Percentiles rank a stretch among this genome's conserved stretches.
phyloP scores from a whole-genome alignment of 1,140 invertebrate species.

The Bombus ignitus region DNA sequence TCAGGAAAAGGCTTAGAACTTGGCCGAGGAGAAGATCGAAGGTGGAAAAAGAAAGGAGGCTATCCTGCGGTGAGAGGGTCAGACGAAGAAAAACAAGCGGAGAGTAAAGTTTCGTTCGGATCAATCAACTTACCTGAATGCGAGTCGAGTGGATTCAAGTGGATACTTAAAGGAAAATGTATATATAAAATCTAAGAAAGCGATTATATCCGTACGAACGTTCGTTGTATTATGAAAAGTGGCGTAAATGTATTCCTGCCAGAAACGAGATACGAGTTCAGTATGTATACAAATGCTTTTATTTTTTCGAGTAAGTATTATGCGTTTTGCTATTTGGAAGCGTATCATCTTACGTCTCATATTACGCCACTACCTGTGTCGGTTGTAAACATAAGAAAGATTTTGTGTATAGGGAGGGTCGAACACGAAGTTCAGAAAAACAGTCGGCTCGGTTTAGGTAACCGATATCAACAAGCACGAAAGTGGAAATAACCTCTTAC shows the following conservation, averaged over 20 bases:
- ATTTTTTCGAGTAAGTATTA: no score
- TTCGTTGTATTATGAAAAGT: no score
- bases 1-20: background rate
- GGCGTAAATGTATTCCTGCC: no score
- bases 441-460: no score
- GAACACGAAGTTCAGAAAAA: background rate
- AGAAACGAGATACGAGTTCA: no score
- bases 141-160: background rate
- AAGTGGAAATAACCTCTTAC: background rate
- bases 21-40: no score
- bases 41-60: background rate
- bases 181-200: no score
- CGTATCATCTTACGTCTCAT: no score
- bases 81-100: background rate
- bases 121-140: background rate
- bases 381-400: background rate
- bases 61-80: background rate
- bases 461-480: background rate
- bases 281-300: no score
- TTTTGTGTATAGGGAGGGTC: background rate
- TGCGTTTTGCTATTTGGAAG: no score
- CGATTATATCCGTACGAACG: no score
- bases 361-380: no score
- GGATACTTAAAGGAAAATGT: background rate
- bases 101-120: background rate